phyloP scores from a whole-genome alignment of 2,888 invertebrate species.

The Ochropleura plecta region DNA sequence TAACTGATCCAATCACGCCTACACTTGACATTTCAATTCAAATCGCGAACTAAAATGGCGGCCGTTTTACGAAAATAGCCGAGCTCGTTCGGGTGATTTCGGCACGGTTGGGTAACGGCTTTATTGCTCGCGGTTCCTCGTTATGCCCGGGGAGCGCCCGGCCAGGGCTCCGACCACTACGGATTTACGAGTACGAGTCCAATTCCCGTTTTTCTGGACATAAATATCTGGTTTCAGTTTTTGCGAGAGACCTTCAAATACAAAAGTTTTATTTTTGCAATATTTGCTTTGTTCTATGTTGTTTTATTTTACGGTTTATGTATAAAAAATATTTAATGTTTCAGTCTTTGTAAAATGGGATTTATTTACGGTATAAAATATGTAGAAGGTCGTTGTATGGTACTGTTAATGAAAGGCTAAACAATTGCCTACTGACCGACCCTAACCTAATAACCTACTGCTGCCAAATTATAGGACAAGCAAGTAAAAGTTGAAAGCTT shows the following conservation, averaged over 20 bases:
- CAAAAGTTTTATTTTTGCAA: background rate
- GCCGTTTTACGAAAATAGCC: conserved; percentile 58
- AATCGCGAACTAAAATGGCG: conserved; percentile 65
- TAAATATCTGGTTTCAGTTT: conserved; percentile 49
- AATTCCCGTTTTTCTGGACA: conserved; percentile 47
- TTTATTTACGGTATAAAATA: background rate
- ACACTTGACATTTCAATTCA: conserved; percentile 75
- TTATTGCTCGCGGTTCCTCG: conserved; percentile 70
- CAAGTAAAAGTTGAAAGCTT: conserved; percentile 12
- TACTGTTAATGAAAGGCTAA: conserved; percentile 3
- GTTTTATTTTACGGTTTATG: background rate
- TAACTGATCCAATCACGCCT: conserved; percentile 68
- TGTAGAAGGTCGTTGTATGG: conserved; percentile 10
- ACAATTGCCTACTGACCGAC: conserved; percentile 13
- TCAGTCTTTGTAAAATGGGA: background rate
- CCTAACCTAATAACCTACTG: conserved; percentile 21
- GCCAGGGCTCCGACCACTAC: conserved; percentile 51
- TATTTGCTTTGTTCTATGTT: background rate
- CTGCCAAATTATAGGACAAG: conserved; percentile 1
- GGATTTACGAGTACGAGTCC: conserved; percentile 66
- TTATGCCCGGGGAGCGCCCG: conserved; percentile 59
- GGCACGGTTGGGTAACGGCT: conserved; percentile 66
- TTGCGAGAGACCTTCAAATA: conserved; percentile 8
- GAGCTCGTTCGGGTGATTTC: conserved; percentile 63
- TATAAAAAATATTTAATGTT: background rate